phyloP scores from a whole-genome alignment of 2,797 vertebrate species.

The Nannoperca australis region DNA sequence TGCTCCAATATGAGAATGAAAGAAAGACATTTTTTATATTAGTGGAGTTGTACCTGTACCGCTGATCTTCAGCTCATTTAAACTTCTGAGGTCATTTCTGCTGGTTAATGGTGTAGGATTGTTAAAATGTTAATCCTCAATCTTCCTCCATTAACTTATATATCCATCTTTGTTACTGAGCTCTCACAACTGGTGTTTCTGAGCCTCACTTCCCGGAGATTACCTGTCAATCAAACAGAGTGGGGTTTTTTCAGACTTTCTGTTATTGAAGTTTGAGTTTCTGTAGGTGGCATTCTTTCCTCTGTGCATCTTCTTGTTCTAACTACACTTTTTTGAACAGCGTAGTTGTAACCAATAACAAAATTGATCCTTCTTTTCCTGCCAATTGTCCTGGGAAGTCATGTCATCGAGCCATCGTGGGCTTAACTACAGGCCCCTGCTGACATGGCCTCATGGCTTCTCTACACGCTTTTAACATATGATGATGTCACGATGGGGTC shows the following conservation, averaged over 20 bases:
- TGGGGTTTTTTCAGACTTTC: constrained; percentile 1
- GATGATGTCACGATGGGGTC: too few relatives aligned
- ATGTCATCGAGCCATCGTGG: background rate
- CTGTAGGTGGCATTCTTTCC: background rate
- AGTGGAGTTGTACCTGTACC: background rate
- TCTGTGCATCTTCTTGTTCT: background rate
- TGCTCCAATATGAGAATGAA: background rate
- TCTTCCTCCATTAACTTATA: background rate
- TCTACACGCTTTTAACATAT: too few relatives aligned
- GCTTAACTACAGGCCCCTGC: background rate
- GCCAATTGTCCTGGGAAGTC: background rate
- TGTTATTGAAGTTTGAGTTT: constrained; percentile 5
- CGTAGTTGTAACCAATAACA: background rate
- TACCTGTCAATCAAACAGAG: constrained; percentile 34
- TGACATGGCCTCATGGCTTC: too few relatives aligned
- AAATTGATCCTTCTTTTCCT: background rate
- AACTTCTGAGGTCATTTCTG: background rate
- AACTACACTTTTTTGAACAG: background rate
- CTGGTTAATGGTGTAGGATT: background rate
- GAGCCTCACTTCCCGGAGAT: background rate
- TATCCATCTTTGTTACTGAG: constrained; percentile 12
- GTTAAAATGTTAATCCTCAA: background rate
- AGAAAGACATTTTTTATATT: background rate
- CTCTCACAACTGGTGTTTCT: background rate
- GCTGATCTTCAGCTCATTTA: background rate